Evolutionary conservation across 2,113 vertebrate species (phyloP).

Genomic region (Crypturellus undulatus): DNA sequence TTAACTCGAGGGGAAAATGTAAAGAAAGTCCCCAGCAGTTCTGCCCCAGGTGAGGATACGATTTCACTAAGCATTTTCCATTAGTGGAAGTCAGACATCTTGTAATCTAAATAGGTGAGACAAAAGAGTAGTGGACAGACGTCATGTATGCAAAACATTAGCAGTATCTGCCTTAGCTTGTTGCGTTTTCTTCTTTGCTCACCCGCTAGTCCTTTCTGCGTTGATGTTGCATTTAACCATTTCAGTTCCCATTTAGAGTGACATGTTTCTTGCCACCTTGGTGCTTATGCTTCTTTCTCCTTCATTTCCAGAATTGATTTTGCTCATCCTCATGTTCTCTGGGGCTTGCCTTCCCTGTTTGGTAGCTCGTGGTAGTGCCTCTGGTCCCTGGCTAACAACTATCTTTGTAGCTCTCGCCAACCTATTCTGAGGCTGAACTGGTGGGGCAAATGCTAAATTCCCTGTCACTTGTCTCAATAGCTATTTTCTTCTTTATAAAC

Average conservation of each 20-base stretch:
- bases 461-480: not conserved
- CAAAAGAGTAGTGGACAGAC: not conserved
- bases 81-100: not conserved
- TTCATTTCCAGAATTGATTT: not conserved
- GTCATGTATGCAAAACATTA: not conserved
- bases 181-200: not conserved
- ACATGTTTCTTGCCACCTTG: not conserved
- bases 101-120: not conserved
- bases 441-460: rapidly evolving
- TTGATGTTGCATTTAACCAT: not conserved
- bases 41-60: not conserved
- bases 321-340: rapidly evolving
- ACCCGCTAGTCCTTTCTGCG: not conserved
- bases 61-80: rapidly evolving
- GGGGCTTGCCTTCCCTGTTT: not conserved
- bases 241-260: rapidly evolving
- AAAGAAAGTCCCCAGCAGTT: not conserved
- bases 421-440: rapidly evolving
- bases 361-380: not conserved
- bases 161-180: not conserved
- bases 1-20: not conserved
- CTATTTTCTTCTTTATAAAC: not conserved
- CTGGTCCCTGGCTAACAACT: not conserved
- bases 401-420: not conserved
- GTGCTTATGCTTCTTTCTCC: not conserved